phyloP scores from a whole-genome alignment of 2,797 vertebrate species.

The Spinus olivaceus region DNA sequence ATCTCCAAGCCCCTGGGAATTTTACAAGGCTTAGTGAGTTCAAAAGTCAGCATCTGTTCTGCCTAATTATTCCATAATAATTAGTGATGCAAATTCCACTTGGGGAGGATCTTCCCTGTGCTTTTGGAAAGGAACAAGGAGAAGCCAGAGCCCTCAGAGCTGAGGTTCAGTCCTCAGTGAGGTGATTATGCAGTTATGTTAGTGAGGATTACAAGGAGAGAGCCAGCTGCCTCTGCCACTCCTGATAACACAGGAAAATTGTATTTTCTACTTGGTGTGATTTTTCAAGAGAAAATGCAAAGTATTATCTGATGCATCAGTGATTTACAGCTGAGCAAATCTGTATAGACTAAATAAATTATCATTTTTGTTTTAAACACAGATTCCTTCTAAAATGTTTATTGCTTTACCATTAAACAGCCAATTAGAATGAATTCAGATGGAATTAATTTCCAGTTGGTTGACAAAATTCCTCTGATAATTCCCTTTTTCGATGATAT shows the following conservation, averaged over 20 bases:
- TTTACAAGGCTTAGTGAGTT: conserved; percentile 16
- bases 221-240: conserved; percentile 11
- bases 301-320: not conserved
- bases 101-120: conserved; percentile 8
- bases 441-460: not conserved
- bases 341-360: conserved; percentile 8
- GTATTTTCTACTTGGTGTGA: not conserved
- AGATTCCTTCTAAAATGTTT: not conserved
- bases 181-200: conserved; percentile 21
- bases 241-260: not conserved
- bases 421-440: not conserved
- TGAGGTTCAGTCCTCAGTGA: conserved; percentile 11
- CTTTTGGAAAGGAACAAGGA: not conserved
- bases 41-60: conserved; percentile 51
- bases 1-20: not conserved
- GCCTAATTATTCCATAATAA: conserved; percentile 59
- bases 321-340: conserved; percentile 25
- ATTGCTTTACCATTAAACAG: not conserved
- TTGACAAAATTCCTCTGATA: not conserved
- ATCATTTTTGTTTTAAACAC: not conserved
- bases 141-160: not conserved
- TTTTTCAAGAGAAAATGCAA: conserved; percentile 8
- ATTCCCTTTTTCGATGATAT: not conserved
- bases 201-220: not conserved
- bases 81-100: conserved; percentile 47